Evolutionary conservation across 2,888 invertebrate species (phyloP).

Genomic region (Volucella zonaria): DNA sequence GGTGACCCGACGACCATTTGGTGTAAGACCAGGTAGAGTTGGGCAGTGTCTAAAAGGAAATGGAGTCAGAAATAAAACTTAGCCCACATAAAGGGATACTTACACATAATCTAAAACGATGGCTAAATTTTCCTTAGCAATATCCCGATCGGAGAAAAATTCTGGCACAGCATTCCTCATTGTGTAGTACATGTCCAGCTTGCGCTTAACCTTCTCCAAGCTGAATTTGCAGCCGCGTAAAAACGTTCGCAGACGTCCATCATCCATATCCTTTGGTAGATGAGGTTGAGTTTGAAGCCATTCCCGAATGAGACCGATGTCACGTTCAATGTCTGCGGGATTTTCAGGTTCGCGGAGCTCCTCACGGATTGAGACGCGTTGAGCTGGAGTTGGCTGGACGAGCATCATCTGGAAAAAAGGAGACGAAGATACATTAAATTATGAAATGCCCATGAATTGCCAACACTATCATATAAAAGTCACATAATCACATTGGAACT

Average conservation of each 20-base stretch:
- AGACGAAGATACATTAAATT: not conserved
- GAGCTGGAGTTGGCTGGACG: conserved; percentile 87
- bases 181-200: conserved; percentile 94
- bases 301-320: conserved; percentile 86
- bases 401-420: conserved; percentile 83
- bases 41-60: conserved; percentile 86
- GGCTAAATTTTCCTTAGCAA: conserved; percentile 88
- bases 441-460: not conserved
- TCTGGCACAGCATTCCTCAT: conserved; percentile 92
- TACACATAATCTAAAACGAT: conserved; percentile 88
- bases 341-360: conserved; percentile 87
- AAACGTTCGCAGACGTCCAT: conserved; percentile 90
- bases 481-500: conserved; percentile 32
- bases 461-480: conserved; percentile 13
- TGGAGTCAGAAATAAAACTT: not conserved
- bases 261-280: conserved; percentile 88
- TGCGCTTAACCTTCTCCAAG: conserved; percentile 91
- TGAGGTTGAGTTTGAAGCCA: conserved; percentile 88
- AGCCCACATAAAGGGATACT: conserved; percentile 80
- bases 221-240: conserved; percentile 94
- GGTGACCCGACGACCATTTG: conserved; percentile 90
- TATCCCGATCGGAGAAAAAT: conserved; percentile 90
- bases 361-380: conserved; percentile 86
- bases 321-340: conserved; percentile 85
- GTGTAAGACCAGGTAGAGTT: conserved; percentile 91